Conservation (phyloP, 2,888 invertebrate genomes). For the Drosophila diplacantha region DNA sequence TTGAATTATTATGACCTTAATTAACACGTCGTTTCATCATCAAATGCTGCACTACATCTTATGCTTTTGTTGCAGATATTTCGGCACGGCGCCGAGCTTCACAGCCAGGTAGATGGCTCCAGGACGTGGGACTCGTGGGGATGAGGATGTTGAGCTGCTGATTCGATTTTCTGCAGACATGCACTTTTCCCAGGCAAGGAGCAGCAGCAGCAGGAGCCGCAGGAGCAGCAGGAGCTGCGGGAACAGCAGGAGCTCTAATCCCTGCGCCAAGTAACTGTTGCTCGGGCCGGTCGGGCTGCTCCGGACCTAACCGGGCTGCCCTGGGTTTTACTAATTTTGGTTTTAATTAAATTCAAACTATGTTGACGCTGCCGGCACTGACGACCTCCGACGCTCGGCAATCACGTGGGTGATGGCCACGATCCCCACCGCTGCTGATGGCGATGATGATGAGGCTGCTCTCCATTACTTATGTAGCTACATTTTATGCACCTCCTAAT, state of each 20-base stretch:
- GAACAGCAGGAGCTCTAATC: slow-evolving; percentile 52
- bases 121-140: slow-evolving; percentile 9
- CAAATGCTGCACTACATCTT: slow-evolving; percentile 70
- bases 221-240: slow-evolving; percentile 9
- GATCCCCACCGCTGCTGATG: slow-evolving; percentile 27
- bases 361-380: slow-evolving; percentile 58
- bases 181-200: slow-evolving; percentile 62
- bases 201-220: slow-evolving; percentile 11
- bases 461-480: slow-evolving; percentile 55
- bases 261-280: slow-evolving; percentile 63
- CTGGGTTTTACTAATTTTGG: slow-evolving; percentile 63
- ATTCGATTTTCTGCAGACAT: slow-evolving; percentile 74
- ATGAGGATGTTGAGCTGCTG: slow-evolving; percentile 55
- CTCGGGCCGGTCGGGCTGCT: slow-evolving; percentile 32
- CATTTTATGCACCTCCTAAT: slow-evolving; percentile 57
- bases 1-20: slow-evolving; percentile 76
- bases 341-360: slow-evolving; percentile 75
- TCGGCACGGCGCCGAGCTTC: slow-evolving; percentile 52
- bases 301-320: slow-evolving; percentile 1
- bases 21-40: slow-evolving; percentile 76
- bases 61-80: slow-evolving; percentile 68
- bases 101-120: slow-evolving; percentile 9
- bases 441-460: slow-evolving; percentile 28
- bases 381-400: slow-evolving; percentile 35
- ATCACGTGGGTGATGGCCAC: slow-evolving; percentile 47